Percentiles rank a stretch among this genome's conserved stretches.
Conservation (phyloP, 1,140 invertebrate genomes). For the Arion vulgaris region DNA sequence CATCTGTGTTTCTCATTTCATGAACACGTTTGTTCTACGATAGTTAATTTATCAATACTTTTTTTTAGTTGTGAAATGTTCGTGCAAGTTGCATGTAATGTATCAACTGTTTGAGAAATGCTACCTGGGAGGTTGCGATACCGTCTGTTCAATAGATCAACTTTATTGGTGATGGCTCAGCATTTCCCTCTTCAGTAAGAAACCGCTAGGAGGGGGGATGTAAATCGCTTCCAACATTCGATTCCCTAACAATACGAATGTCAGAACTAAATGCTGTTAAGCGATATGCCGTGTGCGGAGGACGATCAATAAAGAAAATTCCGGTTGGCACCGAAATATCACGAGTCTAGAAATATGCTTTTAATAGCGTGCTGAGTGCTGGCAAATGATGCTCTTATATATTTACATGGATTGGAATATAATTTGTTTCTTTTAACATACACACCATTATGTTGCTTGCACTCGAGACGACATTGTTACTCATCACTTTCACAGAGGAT, state of each 20-base stretch:
- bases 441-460: background rate
- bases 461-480: background rate
- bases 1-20: no score
- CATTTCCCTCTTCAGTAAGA: background rate
- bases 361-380: background rate
- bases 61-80: no score
- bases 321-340: background rate
- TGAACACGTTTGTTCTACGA: no score
- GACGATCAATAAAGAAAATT: background rate
- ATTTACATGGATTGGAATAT: background rate
- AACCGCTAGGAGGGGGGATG: background rate
- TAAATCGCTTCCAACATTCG: constrained; percentile 1
- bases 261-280: background rate
- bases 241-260: background rate
- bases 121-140: background rate
- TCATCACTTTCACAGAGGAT: background rate
- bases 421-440: background rate
- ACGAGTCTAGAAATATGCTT: background rate
- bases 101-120: background rate
- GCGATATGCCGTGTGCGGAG: background rate
- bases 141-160: background rate
- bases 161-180: background rate
- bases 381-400: background rate
- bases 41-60: no score
- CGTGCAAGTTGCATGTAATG: background rate